These are phyloP conservation scores for Hirtodrosophila trivittata DNA, from an alignment of 2,888 invertebrate genomes.

Conservation along the genomic window DNA sequence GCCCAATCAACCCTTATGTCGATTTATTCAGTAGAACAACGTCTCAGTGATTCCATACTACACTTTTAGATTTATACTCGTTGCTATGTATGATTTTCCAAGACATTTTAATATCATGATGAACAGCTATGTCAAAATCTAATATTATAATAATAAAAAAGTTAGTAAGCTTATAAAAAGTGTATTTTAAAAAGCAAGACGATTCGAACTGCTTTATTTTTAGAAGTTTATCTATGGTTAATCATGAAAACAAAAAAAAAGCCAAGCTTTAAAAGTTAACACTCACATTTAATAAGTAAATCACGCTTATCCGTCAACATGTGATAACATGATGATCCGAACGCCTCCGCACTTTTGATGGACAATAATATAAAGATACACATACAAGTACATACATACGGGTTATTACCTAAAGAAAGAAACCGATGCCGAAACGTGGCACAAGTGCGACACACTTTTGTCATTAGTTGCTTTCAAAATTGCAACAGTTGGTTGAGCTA, in stretches of 20 bases:
- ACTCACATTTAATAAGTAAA: slow-evolving; percentile 38
- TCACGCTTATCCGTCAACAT: slow-evolving; percentile 43
- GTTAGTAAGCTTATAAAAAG: too few relatives aligned
- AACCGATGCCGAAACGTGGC: slow-evolving; percentile 39
- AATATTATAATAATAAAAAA: too few relatives aligned
- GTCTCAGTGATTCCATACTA: too few relatives aligned
- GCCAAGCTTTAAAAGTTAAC: slow-evolving; percentile 9
- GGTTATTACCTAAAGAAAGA: slow-evolving; percentile 3
- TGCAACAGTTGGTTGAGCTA: slow-evolving; percentile 29
- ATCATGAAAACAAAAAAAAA: slow-evolving; percentile 26
- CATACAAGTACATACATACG: too few relatives aligned
- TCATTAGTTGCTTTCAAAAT: slow-evolving; percentile 31
- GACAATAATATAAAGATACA: slow-evolving; percentile 25
- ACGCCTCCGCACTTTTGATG: slow-evolving; percentile 29
- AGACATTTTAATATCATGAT: too few relatives aligned
- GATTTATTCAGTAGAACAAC: too few relatives aligned
- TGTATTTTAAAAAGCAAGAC: neutral
- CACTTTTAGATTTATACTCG: too few relatives aligned
- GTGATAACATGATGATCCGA: slow-evolving; percentile 30
- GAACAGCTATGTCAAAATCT: too few relatives aligned
- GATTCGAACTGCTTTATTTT: slow-evolving; percentile 29
- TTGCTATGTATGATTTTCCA: too few relatives aligned
- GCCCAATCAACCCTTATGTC: too few relatives aligned
- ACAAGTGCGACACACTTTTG: slow-evolving; percentile 39
- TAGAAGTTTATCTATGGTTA: slow-evolving; percentile 32